These are phyloP conservation scores for Eupithecia inturbata DNA, from an alignment of 2,888 invertebrate genomes.

Conservation along the genomic window DNA sequence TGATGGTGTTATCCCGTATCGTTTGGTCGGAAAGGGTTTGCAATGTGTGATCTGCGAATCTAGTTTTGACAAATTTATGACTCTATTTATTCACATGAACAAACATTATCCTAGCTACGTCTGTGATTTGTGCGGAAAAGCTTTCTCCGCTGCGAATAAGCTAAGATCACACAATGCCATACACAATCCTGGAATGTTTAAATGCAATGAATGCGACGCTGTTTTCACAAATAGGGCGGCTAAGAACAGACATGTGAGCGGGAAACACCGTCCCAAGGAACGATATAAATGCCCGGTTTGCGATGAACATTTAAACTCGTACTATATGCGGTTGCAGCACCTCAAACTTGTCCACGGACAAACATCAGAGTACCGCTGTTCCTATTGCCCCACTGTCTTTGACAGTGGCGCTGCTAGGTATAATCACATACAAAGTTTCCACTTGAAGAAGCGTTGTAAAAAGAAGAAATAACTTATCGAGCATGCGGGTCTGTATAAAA, in stretches of 20 bases:
- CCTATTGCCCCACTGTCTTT: constrained; percentile 60
- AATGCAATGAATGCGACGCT: constrained; percentile 71
- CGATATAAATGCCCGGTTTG: constrained; percentile 67
- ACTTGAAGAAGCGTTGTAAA: constrained; percentile 50
- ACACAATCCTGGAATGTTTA: constrained; percentile 68
- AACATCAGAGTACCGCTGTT: constrained; percentile 61
- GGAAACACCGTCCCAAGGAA: constrained; percentile 59
- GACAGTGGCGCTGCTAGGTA: constrained; percentile 66
- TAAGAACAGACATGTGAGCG: constrained; percentile 56
- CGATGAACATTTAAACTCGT: constrained; percentile 58
- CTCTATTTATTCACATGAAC: constrained; percentile 72
- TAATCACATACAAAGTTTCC: constrained; percentile 67
- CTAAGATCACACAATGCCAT: constrained; percentile 67
- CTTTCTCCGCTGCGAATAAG: constrained; percentile 70
- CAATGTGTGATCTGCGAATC: constrained; percentile 61
- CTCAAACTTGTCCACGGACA: constrained; percentile 60
- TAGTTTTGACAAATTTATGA: constrained; percentile 58
- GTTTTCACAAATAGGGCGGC: constrained; percentile 61
- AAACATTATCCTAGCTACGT: constrained; percentile 72
- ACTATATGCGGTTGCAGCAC: constrained; percentile 61
- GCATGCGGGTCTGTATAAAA: neutral
- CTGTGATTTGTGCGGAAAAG: constrained; percentile 77
- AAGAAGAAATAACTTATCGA: constrained; percentile 28
- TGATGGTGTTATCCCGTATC: constrained; percentile 67
- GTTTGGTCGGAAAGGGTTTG: constrained; percentile 58